A percentile compares a stretch with the other conserved stretches of the same genome.
phyloP scores from a whole-genome alignment of 1,140 invertebrate genomes.

The Pogonomyrmex barbatus region DNA sequence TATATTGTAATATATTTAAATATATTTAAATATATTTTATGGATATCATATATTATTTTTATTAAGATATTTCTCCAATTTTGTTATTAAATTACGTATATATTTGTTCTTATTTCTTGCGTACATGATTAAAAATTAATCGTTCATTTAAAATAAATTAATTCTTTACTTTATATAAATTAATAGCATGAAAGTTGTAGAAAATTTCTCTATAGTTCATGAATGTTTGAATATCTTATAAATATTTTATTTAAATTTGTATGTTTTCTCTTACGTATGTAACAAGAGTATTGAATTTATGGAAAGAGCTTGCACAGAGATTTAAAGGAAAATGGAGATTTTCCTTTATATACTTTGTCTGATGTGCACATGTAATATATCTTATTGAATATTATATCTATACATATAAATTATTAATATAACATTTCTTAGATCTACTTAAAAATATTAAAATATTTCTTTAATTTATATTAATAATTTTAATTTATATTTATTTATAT shows the following conservation, averaged over 20 bases:
- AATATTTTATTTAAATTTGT: background rate
- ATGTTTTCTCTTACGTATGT: background rate
- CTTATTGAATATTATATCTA: background rate
- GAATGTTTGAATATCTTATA: background rate
- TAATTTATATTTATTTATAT: background rate
- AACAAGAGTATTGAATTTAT: background rate
- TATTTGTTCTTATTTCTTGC: too few relatives aligned
- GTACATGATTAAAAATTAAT: too few relatives aligned
- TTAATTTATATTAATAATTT: too few relatives aligned
- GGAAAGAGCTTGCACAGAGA: background rate
- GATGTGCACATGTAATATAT: background rate
- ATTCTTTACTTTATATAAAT: too few relatives aligned
- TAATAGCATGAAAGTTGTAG: background rate
- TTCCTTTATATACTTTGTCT: background rate
- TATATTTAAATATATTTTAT: too few relatives aligned
- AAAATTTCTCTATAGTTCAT: background rate
- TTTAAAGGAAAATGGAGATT: background rate
- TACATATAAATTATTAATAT: background rate
- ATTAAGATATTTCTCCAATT: too few relatives aligned
- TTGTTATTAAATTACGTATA: too few relatives aligned
- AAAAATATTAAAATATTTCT: background rate
- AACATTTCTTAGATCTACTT: background rate
- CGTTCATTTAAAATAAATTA: too few relatives aligned
- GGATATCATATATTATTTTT: too few relatives aligned
- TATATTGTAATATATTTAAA: too few relatives aligned